A percentile compares a stretch with the other conserved stretches of the same genome.
Evolutionary conservation across 64 coral and sea anemone genomes (phyloP).

Genomic region (Dendronephthya gigantea): DNA sequence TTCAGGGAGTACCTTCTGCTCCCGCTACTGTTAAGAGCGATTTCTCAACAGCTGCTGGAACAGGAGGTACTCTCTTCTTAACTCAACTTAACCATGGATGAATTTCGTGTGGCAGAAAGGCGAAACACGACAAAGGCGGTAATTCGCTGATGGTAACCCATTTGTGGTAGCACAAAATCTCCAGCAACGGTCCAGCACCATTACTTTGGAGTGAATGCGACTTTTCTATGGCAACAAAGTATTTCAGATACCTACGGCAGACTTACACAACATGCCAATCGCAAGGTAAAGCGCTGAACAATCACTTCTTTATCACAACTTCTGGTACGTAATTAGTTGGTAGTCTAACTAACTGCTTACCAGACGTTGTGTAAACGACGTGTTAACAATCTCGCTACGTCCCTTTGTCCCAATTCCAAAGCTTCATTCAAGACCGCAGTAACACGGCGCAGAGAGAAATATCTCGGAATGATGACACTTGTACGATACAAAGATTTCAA

Average conservation of each 20-base stretch:
- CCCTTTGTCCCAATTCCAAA: too few species aligned
- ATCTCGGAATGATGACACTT: not conserved
- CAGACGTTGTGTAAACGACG: too few species aligned
- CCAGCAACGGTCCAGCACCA: not conserved
- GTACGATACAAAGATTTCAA: not conserved
- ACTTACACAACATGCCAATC: not conserved
- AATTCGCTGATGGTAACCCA: not conserved
- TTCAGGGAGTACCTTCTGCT: not conserved
- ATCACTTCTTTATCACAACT: too few species aligned
- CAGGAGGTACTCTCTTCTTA: too few species aligned
- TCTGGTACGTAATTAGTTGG: too few species aligned
- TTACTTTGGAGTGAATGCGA: not conserved
- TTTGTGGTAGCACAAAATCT: not conserved
- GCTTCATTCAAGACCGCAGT: too few species aligned
- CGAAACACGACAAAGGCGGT: not conserved
- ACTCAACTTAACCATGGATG: not conserved
- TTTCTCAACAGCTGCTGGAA: too few species aligned
- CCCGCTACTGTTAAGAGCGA: not conserved
- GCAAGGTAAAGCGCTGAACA: too few species aligned
- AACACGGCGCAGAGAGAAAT: not conserved
- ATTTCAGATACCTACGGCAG: not conserved
- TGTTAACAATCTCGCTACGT: too few species aligned
- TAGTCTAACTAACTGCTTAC: too few species aligned
- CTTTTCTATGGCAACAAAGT: not conserved
- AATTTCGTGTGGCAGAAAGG: not conserved